Evolutionary conservation across 2,888 invertebrate species (phyloP).

Genomic region (Caenorhabditis japonica): DNA sequence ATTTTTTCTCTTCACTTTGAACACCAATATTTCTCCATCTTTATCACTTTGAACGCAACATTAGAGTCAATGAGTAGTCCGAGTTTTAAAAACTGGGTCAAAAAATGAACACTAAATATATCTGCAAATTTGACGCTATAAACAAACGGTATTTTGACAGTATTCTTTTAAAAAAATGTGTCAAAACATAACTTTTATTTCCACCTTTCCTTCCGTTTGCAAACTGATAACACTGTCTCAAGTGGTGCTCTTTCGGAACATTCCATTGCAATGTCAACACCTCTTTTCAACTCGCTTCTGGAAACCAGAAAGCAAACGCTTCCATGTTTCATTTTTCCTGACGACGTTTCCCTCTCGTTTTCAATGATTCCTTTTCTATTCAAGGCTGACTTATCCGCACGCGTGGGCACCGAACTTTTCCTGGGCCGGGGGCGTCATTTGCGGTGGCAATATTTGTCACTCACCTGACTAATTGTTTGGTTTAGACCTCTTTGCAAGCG

Average conservation of each 20-base stretch:
- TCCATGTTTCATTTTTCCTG: not conserved
- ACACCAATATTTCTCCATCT: too few relatives aligned
- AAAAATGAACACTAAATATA: too few relatives aligned
- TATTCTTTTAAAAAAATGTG: not conserved
- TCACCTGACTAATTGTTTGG: conserved; percentile 52
- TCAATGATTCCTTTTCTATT: too few relatives aligned
- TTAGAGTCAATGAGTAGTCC: too few relatives aligned
- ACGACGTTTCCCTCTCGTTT: conserved; percentile 19
- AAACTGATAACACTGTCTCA: conserved; percentile 37
- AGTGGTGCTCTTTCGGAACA: conserved; percentile 18
- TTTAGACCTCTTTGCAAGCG: conserved; percentile 44
- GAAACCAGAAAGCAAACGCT: not conserved
- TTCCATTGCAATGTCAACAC: conserved; percentile 34
- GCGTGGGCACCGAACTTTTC: conserved; percentile 50
- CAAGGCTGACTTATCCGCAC: conserved; percentile 35
- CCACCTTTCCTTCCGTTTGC: conserved; percentile 28
- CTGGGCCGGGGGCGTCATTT: too few relatives aligned
- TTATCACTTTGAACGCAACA: too few relatives aligned
- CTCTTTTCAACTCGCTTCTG: conserved; percentile 10
- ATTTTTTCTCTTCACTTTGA: too few relatives aligned
- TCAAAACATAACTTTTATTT: too few relatives aligned
- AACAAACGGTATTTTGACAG: too few relatives aligned
- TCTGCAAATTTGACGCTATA: too few relatives aligned
- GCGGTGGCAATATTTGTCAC: conserved; percentile 50
- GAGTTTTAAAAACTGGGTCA: too few relatives aligned